Evolutionary conservation across 2,888 invertebrate species (phyloP), one percentile per base, ranked within the genome.

Genomic region (Eupeodes latifasciatus): DNA sequence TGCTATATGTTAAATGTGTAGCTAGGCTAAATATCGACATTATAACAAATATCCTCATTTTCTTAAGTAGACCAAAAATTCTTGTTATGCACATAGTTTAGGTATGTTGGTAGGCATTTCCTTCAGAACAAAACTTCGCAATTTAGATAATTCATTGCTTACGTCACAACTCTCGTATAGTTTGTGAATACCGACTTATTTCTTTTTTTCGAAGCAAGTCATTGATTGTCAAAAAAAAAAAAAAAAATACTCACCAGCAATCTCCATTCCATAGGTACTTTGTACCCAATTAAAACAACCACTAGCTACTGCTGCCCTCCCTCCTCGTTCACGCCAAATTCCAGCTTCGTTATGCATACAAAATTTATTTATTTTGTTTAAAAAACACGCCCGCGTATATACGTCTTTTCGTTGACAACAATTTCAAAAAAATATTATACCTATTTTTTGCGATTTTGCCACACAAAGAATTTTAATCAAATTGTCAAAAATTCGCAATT

Each of bases 211-310:
- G 12, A 67, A 53, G 6, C 14, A 27, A 49, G 7, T 67, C 61
- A 61, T 69, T 55, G 55, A 55, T 34, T 67, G 55, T 27, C 47
- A 59, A n/a, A 72, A 27, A 27, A 27, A 27, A 27, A 27, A 27
- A 27, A 1, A 27, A 27, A 44, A 72, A 49, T 76, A 87, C 84
- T 81, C 47, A 88, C 87, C 72, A 77, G 59, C 80, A 74, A 84
- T 81, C 72, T 88, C 88, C 88, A 88, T 88, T 57, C 88, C 88
- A 88, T 88, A 85, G 78, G 84, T 81, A 85, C 88, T 85, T 84
- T 81, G 88, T 75, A 88, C 84, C 88, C 88, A 84, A 85, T 88
- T 88, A 85, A 88, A 62, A 81, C 84, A 81, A 81, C 69, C 77
- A 62, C 55, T 71, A 71, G 69, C 69, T 71, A 62, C 75, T 62